Conservation (phyloP, 1,140 invertebrate species). For the Diorhabda sublineata region DNA sequence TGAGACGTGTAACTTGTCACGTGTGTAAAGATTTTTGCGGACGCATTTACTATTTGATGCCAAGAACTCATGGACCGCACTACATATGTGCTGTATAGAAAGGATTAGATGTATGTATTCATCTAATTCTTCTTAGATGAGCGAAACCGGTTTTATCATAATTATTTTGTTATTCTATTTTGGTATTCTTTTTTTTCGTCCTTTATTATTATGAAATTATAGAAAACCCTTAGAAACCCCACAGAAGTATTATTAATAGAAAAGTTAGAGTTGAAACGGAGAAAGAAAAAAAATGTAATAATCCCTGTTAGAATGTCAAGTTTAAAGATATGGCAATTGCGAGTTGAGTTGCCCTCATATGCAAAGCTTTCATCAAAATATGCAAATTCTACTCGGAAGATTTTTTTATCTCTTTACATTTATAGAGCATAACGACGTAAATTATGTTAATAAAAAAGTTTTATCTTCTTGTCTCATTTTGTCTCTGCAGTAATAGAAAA, state of each 20-base stretch:
- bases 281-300: neutral
- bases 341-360: slow-evolving; percentile 1
- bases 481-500: neutral
- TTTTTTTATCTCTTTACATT: slow-evolving; percentile 3
- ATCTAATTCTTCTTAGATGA: too few relatives aligned
- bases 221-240: neutral
- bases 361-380: neutral
- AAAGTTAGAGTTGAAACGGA: neutral
- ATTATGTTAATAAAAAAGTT: slow-evolving; percentile 3
- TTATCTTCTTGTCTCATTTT: slow-evolving; percentile 2
- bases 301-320: neutral
- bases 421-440: slow-evolving; percentile 2
- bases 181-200: too few relatives aligned
- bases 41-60: too few relatives aligned
- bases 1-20: too few relatives aligned
- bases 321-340: slow-evolving; percentile 2
- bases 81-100: too few relatives aligned
- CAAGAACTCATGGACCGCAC: too few relatives aligned
- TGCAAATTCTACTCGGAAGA: neutral
- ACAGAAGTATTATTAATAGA: neutral
- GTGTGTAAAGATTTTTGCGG: too few relatives aligned
- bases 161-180: too few relatives aligned
- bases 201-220: too few relatives aligned
- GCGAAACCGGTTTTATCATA: too few relatives aligned
- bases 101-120: too few relatives aligned